A percentile compares a stretch with the other conserved stretches of the same genome.
phyloP scores from a whole-genome alignment of 1,140 invertebrate genomes.

The Callitettix versicolor region DNA sequence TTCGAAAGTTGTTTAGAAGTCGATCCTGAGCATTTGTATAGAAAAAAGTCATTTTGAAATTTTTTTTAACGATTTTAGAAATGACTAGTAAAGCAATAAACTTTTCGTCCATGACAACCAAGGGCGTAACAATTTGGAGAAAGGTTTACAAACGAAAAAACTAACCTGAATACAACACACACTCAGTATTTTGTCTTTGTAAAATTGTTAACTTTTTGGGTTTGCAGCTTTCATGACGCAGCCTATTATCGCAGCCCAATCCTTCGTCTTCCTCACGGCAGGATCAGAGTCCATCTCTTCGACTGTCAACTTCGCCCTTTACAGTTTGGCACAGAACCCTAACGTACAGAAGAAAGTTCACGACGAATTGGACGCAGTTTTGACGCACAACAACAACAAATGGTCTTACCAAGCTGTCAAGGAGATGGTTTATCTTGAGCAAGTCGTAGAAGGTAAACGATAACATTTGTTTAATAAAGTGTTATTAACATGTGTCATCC shows the following conservation, averaged over 20 bases:
- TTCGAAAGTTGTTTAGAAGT: too few relatives aligned
- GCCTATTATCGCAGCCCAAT: conserved; percentile 28
- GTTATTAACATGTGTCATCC: too few relatives aligned
- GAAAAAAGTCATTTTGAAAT: too few relatives aligned
- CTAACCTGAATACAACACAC: neutral
- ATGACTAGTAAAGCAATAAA: neutral
- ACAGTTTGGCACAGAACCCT: conserved; percentile 39
- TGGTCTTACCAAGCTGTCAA: conserved; percentile 24
- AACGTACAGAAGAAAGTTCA: conserved; percentile 44
- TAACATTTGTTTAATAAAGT: too few relatives aligned
- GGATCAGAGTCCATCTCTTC: conserved; percentile 47
- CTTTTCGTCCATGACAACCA: neutral
- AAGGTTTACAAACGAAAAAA: neutral
- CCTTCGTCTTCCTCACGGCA: conserved; percentile 38
- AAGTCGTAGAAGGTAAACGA: conserved; percentile 45
- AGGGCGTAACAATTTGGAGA: neutral
- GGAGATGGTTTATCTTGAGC: conserved; percentile 24
- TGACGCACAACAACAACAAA: conserved; percentile 34
- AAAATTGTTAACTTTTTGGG: neutral
- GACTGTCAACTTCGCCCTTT: conserved; percentile 35
- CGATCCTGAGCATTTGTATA: too few relatives aligned
- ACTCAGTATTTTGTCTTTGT: neutral
- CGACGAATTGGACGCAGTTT: conserved; percentile 41
- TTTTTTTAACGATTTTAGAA: too few relatives aligned
- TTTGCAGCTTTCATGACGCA: neutral